A percentile compares a stretch with the other conserved stretches of the same genome.
Conservation (phyloP, 2,797 vertebrate species). For the Hemibagrus guttatus region DNA sequence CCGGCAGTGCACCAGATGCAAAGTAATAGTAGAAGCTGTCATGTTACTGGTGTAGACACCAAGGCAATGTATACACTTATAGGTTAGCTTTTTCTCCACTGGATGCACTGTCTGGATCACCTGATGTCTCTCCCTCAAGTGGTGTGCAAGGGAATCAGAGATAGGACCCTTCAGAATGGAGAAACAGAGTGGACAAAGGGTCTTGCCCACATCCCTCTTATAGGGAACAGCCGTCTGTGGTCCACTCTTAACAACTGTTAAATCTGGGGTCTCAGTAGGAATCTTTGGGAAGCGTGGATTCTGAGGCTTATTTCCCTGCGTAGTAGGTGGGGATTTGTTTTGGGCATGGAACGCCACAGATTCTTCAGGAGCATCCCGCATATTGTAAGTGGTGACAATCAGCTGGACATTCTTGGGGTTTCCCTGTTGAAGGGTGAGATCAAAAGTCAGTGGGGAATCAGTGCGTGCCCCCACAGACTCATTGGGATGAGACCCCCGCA, state of each 20-base stretch:
- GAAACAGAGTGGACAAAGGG: constrained; percentile 96
- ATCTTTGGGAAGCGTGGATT: constrained; percentile 78
- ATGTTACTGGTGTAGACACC: constrained; percentile 99
- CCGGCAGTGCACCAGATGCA: constrained; percentile 95
- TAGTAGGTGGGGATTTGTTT: constrained; percentile 75
- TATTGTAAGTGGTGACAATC: constrained; percentile 96
- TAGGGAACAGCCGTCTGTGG: constrained; percentile 92
- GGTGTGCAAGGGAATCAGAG: constrained; percentile 94
- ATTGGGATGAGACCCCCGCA: constrained; percentile 90
- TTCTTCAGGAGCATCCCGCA: constrained; percentile 92
- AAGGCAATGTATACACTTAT: constrained; percentile 98
- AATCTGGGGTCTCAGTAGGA: constrained; percentile 76
- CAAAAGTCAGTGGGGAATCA: constrained; percentile 95
- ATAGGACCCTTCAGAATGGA: constrained; percentile 98
- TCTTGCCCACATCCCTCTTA: constrained; percentile 97
- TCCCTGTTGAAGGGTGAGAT: constrained; percentile 95
- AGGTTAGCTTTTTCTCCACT: constrained; percentile 97
- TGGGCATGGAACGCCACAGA: constrained; percentile 95
- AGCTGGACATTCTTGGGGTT: constrained; percentile 97
- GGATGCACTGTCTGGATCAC: constrained; percentile 97
- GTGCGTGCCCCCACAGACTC: constrained; percentile 91
- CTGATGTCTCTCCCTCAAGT: constrained; percentile 93
- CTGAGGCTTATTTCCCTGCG: constrained; percentile 71
- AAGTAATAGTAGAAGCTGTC: constrained; percentile 96
- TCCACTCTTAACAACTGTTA: constrained; percentile 77